These are phyloP conservation scores for Euproctis similis DNA, from an alignment of 2,888 invertebrate species.

Conservation along the genomic window DNA sequence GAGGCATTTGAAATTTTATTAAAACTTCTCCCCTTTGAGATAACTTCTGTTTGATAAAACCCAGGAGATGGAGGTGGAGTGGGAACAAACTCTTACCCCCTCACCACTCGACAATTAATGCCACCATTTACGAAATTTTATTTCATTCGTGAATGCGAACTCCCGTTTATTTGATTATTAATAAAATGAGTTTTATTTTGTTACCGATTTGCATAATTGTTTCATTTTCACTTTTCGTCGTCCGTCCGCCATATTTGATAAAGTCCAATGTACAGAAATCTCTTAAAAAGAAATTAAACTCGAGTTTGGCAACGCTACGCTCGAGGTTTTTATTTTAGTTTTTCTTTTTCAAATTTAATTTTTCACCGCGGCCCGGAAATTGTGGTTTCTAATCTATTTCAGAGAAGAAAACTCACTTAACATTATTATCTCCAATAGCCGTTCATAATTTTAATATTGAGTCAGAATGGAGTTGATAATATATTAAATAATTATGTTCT, in stretches of 20 bases:
- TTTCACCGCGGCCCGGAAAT: constrained; percentile 21
- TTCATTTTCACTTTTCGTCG: constrained; percentile 66
- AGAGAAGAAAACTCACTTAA: constrained; percentile 12
- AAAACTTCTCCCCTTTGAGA: constrained; percentile 71
- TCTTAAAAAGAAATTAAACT: constrained; percentile 61
- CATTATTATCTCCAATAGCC: constrained; percentile 8
- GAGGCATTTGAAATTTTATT: constrained; percentile 68
- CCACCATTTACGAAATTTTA: constrained; percentile 67
- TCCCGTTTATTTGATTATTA: constrained; percentile 71
- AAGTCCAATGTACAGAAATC: constrained; percentile 42
- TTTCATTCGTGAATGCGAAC: constrained; percentile 63
- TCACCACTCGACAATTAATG: constrained; percentile 60
- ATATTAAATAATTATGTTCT: too few relatives aligned
- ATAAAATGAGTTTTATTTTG: constrained; percentile 73
- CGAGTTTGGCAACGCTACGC: constrained; percentile 31
- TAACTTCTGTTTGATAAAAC: constrained; percentile 69
- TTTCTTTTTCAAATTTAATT: constrained; percentile 29
- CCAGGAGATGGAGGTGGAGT: constrained; percentile 34
- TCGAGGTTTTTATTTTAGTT: constrained; percentile 40
- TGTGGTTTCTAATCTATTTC: constrained; percentile 21
- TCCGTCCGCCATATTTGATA: constrained; percentile 51
- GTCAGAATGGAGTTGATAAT: too few relatives aligned
- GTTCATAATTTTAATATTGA: neutral
- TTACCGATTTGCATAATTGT: constrained; percentile 69
- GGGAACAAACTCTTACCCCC: constrained; percentile 25